Evolutionary conservation across 2,888 invertebrate species (phyloP).

Genomic region (Callosobruchus maculatus): DNA sequence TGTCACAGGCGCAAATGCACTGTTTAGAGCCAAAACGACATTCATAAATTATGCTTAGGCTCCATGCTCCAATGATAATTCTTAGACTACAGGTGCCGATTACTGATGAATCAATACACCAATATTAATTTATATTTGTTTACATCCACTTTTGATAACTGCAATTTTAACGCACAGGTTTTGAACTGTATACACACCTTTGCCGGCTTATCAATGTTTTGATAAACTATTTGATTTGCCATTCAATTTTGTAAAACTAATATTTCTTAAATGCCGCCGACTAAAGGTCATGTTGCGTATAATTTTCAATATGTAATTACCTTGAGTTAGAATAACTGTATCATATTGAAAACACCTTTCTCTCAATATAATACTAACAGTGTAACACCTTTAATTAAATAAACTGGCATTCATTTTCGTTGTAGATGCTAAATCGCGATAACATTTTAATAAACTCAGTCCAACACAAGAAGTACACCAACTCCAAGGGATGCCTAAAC

Average conservation of each 20-base stretch:
- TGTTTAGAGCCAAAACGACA: too few relatives aligned
- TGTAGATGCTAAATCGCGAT: not conserved
- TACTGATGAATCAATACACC: too few relatives aligned
- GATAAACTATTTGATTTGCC: not conserved
- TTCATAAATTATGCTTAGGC: too few relatives aligned
- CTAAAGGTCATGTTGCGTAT: not conserved
- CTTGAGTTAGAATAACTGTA: not conserved
- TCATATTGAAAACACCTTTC: not conserved
- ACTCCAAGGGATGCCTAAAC: not conserved
- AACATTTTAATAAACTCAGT: not conserved
- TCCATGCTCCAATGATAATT: too few relatives aligned
- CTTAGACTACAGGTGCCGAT: too few relatives aligned
- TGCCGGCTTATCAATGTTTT: not conserved
- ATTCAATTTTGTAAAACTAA: not conserved
- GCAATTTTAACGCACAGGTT: not conserved
- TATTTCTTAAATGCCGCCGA: not conserved
- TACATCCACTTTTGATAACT: too few relatives aligned
- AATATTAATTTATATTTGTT: too few relatives aligned
- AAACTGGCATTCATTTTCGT: not conserved
- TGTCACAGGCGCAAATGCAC: too few relatives aligned
- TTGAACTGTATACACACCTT: not conserved
- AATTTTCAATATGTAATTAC: not conserved
- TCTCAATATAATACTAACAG: not conserved
- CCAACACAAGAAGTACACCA: not conserved
- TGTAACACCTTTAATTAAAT: not conserved